Base-by-base conservation (phyloP, 2,888 invertebrate species). In the Prenolepis imparis region DNA sequence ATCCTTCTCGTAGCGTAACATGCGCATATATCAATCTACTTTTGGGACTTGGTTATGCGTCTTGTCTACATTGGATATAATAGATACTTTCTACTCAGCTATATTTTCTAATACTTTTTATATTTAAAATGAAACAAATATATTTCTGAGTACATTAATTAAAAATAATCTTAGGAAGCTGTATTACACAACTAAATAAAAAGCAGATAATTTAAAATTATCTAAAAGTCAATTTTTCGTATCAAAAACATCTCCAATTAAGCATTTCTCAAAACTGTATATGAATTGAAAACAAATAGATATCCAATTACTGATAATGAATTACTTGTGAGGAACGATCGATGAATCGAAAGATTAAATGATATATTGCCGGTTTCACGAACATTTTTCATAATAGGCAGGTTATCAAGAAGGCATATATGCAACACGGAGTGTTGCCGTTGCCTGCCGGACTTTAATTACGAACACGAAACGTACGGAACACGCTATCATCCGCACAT, bases 401-500 rank as follows among this genome's bases (percentile, higher is more conserved):
- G 64, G 70, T 88, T 89, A 88, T 89, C 85, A 57, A 57, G 44
- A 32, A 41, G 18, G 32, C 39, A 1, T 74, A 44, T 57, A 44
- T 52, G 39, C 61, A n/a, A n/a, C 32, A 57, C 48, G 57, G 21
- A 80, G 59, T 74, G 81, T 48, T 82, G 59, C 81, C 63, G 61
- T 73, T 64, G 66, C 87, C 78, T 84, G 84, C 81, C 86, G 82
- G 86, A 85, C 88, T 90, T 90, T 92, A 91, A 92, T 92, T 92
- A 91, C 88, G 85, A 85, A 83, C 92, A 90, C 88, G 91, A 90
- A 91, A 89, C 90, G 89, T 87, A 85, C 86, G 87, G 86, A 82
- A 86, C 91, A 88, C 85, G 91, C 89, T 86, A 87, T 52, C 36
- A 82, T 80, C 86, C 85, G 81, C 78, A 39, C 77, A 73, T 86